phyloP scores from a whole-genome alignment of 2,797 vertebrate species.

The Streptopelia turtur region DNA sequence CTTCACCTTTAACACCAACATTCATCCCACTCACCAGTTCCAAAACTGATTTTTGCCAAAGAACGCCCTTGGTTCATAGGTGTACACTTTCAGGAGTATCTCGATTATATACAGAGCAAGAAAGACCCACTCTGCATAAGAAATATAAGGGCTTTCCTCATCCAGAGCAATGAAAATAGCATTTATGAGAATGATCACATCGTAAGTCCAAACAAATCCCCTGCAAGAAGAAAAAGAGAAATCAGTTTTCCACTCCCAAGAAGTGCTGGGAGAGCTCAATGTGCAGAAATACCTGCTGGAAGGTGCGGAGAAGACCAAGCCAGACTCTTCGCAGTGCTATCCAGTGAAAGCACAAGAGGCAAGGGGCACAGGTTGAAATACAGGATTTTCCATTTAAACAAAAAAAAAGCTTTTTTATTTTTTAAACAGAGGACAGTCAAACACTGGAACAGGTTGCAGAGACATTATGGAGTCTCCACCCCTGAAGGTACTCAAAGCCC shows the following conservation, averaged over 20 bases:
- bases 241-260: not conserved
- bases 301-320: not conserved
- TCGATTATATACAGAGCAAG: constrained; percentile 88
- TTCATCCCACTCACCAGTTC: constrained; percentile 87
- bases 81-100: constrained; percentile 92
- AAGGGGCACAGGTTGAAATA: constrained; percentile 24
- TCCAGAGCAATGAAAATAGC: constrained; percentile 93
- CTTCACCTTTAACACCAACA: not conserved
- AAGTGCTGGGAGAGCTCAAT: not conserved
- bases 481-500: not conserved
- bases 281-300: not conserved
- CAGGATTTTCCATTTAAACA: not conserved
- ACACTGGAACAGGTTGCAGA: not conserved
- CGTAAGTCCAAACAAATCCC: constrained; percentile 86
- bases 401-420: not conserved
- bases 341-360: constrained; percentile 29
- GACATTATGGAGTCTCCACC: not conserved
- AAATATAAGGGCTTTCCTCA: constrained; percentile 85
- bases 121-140: constrained; percentile 89
- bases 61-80: constrained; percentile 85
- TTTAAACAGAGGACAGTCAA: not conserved
- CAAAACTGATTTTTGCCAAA: constrained; percentile 90
- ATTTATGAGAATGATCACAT: constrained; percentile 90
- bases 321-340: not conserved
- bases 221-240: constrained; percentile 66